Evolutionary conservation across 2,888 invertebrate genomes (phyloP).

Genomic region (Asteroscopus sphinx): DNA sequence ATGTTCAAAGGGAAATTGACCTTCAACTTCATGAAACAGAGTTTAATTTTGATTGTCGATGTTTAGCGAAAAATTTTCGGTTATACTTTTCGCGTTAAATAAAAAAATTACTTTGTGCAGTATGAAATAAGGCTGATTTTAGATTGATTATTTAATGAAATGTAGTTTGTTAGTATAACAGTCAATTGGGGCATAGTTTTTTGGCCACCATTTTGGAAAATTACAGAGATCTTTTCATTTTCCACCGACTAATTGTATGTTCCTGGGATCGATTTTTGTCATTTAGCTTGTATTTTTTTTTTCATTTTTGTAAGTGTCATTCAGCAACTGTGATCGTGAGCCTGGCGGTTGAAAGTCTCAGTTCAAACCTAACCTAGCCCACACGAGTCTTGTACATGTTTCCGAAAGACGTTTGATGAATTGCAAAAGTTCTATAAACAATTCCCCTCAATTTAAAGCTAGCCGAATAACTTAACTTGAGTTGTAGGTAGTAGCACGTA

Average conservation of each 20-base stretch:
- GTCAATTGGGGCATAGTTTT: constrained; percentile 21
- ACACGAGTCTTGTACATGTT: no score
- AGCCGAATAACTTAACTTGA: no score
- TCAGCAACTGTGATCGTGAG: no score
- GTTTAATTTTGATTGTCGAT: background rate
- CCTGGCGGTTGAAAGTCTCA: no score
- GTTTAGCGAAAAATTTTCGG: constrained; percentile 12
- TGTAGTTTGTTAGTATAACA: constrained; percentile 7
- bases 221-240: constrained; percentile 51
- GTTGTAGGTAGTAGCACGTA: no score
- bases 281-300: constrained; percentile 16
- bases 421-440: no score
- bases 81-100: background rate
- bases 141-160: background rate
- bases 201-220: constrained; percentile 63
- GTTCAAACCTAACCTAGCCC: no score
- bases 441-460: no score
- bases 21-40: rapidly evolving
- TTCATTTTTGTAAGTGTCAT: constrained; percentile 1
- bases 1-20: constrained; percentile 4
- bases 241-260: constrained; percentile 50
- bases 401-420: no score
- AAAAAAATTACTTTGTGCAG: rapidly evolving
- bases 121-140: constrained; percentile 1
- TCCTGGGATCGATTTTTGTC: constrained; percentile 51